Conservation (phyloP, 2,113 vertebrate genomes). For the Stercorarius parasiticus region DNA sequence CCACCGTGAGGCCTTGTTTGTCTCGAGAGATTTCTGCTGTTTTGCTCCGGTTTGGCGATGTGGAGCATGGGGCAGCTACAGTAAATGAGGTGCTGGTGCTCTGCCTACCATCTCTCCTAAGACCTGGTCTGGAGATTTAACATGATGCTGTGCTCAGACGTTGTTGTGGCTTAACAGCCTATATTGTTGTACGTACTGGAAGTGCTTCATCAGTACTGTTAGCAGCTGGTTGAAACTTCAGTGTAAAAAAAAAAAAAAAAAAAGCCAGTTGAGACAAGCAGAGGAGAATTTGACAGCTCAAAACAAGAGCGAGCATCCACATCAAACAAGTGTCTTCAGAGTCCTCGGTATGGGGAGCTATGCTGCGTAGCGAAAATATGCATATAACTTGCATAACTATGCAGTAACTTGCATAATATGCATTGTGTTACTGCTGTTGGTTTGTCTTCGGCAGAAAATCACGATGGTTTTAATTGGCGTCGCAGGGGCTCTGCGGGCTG, state of each 20-base stretch:
- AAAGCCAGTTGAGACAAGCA: not conserved
- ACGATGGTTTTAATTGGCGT: not conserved
- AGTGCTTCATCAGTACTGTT: not conserved
- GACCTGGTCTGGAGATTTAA: not conserved
- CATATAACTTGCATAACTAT: constrained; percentile 69
- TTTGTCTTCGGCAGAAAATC: constrained; percentile 29
- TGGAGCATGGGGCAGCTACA: accelerated
- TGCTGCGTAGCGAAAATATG: not conserved
- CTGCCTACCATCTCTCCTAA: accelerated
- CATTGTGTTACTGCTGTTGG: constrained; percentile 38
- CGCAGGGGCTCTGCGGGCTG: not conserved
- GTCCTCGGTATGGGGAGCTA: not conserved
- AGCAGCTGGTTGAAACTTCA: not conserved
- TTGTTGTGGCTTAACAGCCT: not conserved
- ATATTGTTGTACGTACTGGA: accelerated
- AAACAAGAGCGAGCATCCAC: not conserved
- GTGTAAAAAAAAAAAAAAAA: not conserved
- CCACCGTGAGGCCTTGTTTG: not conserved
- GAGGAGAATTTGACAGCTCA: not conserved
- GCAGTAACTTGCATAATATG: constrained; percentile 67
- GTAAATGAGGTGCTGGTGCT: not conserved
- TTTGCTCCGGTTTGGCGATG: not conserved
- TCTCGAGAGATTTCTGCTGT: not conserved
- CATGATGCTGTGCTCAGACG: not conserved
- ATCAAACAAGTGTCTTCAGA: constrained; percentile 58